Percentiles rank a stretch among this genome's conserved stretches.
phyloP scores from a whole-genome alignment of 2,888 invertebrate species.

The Tuberolachnus salignus region DNA sequence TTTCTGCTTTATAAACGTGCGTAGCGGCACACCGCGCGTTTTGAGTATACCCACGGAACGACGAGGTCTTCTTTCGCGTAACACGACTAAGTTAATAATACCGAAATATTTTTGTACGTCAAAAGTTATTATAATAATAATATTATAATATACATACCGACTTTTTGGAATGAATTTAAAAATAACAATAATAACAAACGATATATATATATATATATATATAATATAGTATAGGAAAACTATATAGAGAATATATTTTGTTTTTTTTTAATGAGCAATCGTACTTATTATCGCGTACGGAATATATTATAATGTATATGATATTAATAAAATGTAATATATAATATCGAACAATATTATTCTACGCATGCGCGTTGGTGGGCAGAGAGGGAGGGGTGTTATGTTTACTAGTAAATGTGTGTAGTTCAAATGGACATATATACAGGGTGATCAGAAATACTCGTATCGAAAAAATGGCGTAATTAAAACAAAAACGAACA shows the following conservation, averaged over 20 bases:
- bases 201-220: background rate
- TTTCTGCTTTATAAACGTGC: background rate
- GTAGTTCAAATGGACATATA: conserved; percentile 1
- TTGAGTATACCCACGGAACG: too few relatives aligned
- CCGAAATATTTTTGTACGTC: conserved; percentile 50
- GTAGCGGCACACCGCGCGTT: background rate
- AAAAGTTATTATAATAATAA: conserved; percentile 25
- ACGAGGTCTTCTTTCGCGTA: too few relatives aligned
- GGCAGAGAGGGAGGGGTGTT: too few relatives aligned
- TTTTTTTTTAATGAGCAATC: conserved; percentile 31
- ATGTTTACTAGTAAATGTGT: background rate
- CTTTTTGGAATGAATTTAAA: conserved; percentile 35
- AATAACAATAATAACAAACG: background rate
- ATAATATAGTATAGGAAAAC: conserved; percentile 4
- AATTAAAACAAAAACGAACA: too few relatives aligned
- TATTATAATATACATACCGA: background rate
- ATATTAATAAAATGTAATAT: background rate
- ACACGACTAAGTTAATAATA: background rate
- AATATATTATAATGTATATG: background rate
- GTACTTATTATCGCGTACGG: conserved; percentile 7
- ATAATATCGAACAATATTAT: background rate
- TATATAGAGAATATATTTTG: conserved; percentile 38
- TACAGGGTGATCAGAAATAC: too few relatives aligned
- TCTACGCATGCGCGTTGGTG: too few relatives aligned
- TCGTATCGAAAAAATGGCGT: too few relatives aligned